These are phyloP conservation scores for Sander vitreus DNA, from an alignment of 2,113 vertebrate species.

Conservation along the genomic window DNA sequence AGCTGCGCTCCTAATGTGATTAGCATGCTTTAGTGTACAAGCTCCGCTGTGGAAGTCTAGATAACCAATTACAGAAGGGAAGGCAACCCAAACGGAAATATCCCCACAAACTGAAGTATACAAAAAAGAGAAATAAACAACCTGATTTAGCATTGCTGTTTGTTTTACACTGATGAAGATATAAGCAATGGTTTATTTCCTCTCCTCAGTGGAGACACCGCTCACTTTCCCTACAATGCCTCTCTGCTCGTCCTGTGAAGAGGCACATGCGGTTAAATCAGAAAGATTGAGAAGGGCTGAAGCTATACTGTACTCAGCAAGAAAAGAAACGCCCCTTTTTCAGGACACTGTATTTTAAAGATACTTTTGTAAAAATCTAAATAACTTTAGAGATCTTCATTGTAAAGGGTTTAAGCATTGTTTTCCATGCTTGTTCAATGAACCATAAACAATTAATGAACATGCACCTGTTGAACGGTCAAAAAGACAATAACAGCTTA, in stretches of 20 bases:
- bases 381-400: too few species aligned
- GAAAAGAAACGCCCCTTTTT: too few species aligned
- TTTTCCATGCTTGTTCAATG: too few species aligned
- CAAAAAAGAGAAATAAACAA: not conserved
- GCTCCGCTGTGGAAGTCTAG: constrained; percentile 44
- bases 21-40: constrained; percentile 46
- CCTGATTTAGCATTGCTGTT: constrained; percentile 4
- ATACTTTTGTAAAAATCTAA: too few species aligned
- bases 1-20: constrained; percentile 56
- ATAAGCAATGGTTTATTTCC: not conserved
- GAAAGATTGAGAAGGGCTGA: not conserved
- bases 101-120: not conserved
- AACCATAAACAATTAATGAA: too few species aligned
- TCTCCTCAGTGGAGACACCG: not conserved
- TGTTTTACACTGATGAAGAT: not conserved
- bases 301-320: not conserved
- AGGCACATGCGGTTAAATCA: not conserved
- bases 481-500: too few species aligned
- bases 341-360: too few species aligned
- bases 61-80: constrained; percentile 51
- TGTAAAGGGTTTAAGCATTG: too few species aligned
- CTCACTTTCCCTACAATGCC: not conserved
- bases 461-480: too few species aligned
- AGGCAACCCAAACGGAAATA: not conserved
- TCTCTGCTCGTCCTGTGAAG: not conserved